Evolutionary conservation across 2,888 invertebrate species (phyloP).

Genomic region (Melinaea menophilus): DNA sequence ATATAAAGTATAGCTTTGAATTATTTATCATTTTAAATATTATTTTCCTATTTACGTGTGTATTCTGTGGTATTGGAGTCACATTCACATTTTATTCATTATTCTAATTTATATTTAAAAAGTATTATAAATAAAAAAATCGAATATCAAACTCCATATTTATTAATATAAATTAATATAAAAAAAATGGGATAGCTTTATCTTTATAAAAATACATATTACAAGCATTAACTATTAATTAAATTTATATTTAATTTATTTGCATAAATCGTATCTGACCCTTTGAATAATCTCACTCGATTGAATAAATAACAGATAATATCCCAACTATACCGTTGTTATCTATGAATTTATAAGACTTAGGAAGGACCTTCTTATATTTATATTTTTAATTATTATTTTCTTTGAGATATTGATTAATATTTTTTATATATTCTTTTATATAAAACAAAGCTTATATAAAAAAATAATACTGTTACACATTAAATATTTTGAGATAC

Average conservation of each 20-base stretch:
- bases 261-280: conserved; percentile 15
- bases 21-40: too few relatives aligned
- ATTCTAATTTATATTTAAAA: too few relatives aligned
- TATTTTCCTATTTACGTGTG: too few relatives aligned
- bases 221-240: conserved; percentile 13
- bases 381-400: background rate
- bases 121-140: too few relatives aligned
- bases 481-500: too few relatives aligned
- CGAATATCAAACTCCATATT: too few relatives aligned
- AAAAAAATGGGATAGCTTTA: background rate
- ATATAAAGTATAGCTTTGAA: too few relatives aligned
- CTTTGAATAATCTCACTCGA: conserved; percentile 32
- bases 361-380: conserved; percentile 25
- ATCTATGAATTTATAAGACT: conserved; percentile 29
- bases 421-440: too few relatives aligned
- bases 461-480: too few relatives aligned
- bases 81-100: too few relatives aligned
- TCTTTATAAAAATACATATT: background rate
- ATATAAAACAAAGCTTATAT: too few relatives aligned
- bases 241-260: conserved; percentile 17
- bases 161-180: background rate
- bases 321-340: conserved; percentile 35
- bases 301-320: conserved; percentile 38
- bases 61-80: too few relatives aligned
- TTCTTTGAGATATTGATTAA: background rate